Percentiles rank a stretch among this genome's conserved stretches.
phyloP scores from a whole-genome alignment of 2,888 invertebrate genomes.

The Lithodes maja region DNA sequence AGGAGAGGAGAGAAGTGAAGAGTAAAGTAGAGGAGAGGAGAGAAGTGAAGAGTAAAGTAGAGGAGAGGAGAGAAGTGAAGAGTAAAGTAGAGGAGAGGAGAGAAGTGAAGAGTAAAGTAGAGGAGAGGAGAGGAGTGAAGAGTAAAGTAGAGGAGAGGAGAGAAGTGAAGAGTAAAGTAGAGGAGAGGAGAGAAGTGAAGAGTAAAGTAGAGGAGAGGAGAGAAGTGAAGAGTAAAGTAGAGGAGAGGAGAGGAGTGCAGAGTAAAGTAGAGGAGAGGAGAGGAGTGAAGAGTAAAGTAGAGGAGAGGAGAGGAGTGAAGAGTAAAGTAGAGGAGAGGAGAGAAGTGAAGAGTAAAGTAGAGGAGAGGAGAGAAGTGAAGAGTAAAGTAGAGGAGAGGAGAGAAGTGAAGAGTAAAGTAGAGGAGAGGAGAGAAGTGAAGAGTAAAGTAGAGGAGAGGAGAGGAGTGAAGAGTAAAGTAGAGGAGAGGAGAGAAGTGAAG shows the following conservation, averaged over 20 bases:
- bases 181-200: not conserved
- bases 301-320: not conserved
- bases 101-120: not conserved
- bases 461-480: not conserved
- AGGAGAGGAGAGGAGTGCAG: no score
- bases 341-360: not conserved
- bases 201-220: not conserved
- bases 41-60: no score
- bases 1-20: not conserved
- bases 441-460: not conserved
- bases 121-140: not conserved
- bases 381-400: not conserved
- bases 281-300: not conserved
- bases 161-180: not conserved
- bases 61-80: not conserved
- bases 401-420: no score
- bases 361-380: not conserved
- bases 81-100: not conserved
- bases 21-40: not conserved
- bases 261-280: no score
- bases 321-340: not conserved
- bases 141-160: not conserved
- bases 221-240: no score
- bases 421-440: not conserved
- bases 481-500: not conserved